These are phyloP conservation scores for Zosterops pallidus DNA, from an alignment of 2,113 vertebrate species.

Conservation along the genomic window DNA sequence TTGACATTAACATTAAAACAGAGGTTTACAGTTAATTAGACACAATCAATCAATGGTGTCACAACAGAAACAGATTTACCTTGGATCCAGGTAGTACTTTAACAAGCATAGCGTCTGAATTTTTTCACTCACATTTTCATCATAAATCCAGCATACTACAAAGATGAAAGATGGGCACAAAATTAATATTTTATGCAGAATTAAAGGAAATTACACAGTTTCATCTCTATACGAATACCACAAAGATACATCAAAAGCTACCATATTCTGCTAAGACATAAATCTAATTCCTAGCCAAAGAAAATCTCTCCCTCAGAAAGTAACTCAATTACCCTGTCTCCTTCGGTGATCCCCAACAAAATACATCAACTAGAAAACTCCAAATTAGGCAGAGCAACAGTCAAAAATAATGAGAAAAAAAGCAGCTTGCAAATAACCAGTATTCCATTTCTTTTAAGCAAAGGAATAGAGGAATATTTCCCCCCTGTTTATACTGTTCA, in stretches of 20 bases:
- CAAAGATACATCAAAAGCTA: constrained; percentile 23
- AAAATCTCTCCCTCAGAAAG: background rate
- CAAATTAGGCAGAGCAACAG: background rate
- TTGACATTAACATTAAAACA: background rate
- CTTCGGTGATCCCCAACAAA: background rate
- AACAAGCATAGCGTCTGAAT: background rate
- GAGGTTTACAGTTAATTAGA: constrained; percentile 1
- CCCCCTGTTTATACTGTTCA: background rate
- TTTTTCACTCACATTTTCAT: background rate
- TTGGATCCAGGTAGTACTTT: background rate
- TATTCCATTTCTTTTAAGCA: background rate
- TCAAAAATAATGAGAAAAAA: background rate
- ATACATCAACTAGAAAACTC: background rate
- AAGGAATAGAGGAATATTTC: background rate
- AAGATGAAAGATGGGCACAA: constrained; percentile 14
- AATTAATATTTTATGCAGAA: constrained; percentile 31
- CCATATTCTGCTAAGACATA: background rate
- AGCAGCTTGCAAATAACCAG: background rate
- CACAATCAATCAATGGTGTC: background rate
- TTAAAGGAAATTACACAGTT: constrained; percentile 44
- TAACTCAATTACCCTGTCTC: background rate
- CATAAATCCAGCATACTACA: background rate
- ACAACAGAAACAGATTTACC: background rate
- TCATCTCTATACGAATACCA: background rate
- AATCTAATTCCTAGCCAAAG: background rate